Evolutionary conservation across 2,888 invertebrate genomes (phyloP).

Genomic region (Schizaphis graminum): DNA sequence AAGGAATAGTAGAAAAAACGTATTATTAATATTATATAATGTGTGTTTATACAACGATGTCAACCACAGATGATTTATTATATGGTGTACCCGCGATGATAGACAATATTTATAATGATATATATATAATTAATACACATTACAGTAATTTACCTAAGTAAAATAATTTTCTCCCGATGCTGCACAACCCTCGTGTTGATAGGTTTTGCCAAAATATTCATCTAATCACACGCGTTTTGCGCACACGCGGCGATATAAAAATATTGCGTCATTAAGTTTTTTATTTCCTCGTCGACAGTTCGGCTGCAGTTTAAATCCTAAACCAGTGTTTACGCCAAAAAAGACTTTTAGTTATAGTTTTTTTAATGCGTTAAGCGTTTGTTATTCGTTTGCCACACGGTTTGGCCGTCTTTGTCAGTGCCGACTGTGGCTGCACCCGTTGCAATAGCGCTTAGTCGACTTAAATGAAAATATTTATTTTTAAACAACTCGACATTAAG

Average conservation of each 20-base stretch:
- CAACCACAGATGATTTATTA: neutral
- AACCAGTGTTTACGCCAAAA: slow-evolving; percentile 50
- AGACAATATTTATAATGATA: neutral
- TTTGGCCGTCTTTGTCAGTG: slow-evolving; percentile 8
- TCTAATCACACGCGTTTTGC: neutral
- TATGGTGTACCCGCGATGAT: neutral
- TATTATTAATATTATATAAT: neutral
- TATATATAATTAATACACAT: neutral
- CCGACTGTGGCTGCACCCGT: neutral
- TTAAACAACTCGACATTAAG: slow-evolving; percentile 30
- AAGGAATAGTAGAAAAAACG: neutral
- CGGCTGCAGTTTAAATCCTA: slow-evolving; percentile 2
- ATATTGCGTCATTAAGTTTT: slow-evolving; percentile 23
- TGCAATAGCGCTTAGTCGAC: neutral
- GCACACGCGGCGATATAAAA: neutral
- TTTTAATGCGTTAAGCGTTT: neutral
- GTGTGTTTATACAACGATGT: neutral
- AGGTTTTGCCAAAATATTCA: neutral
- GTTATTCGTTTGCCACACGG: slow-evolving; percentile 33
- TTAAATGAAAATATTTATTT: slow-evolving; percentile 44
- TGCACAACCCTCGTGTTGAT: neutral
- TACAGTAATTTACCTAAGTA: neutral
- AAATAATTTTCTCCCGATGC: neutral
- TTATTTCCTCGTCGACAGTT: slow-evolving; percentile 23
- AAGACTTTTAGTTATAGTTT: slow-evolving; percentile 50